phyloP scores from a whole-genome alignment of 2,113 vertebrate species.

The Oreochromis tanganicae region DNA sequence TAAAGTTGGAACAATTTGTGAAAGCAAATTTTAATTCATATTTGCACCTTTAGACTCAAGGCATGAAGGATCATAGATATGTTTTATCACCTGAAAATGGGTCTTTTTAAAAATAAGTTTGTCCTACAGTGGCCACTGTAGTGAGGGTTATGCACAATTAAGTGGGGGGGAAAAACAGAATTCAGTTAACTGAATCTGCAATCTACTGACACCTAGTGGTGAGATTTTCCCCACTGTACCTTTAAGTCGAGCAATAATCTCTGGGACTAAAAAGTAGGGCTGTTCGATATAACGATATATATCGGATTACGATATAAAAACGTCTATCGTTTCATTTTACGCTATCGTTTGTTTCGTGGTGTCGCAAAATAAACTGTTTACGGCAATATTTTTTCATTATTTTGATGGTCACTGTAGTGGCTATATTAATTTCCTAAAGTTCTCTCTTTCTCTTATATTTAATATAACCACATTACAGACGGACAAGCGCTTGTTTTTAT shows the following conservation, averaged over 20 bases:
- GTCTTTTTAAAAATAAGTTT: not conserved
- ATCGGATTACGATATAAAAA: too few species aligned
- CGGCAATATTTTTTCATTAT: too few species aligned
- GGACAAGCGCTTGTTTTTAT: too few species aligned
- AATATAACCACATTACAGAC: too few species aligned
- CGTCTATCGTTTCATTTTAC: too few species aligned
- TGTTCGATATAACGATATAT: too few species aligned
- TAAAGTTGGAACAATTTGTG: not conserved
- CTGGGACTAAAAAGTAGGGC: not conserved
- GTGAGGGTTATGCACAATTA: not conserved
- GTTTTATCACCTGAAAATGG: not conserved
- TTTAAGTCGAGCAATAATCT: not conserved
- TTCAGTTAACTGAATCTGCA: not conserved
- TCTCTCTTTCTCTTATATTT: too few species aligned
- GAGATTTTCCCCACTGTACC: not conserved
- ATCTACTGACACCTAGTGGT: not conserved
- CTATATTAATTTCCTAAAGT: too few species aligned
- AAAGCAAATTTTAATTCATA: not conserved
- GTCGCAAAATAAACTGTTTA: too few species aligned
- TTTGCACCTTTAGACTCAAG: not conserved
- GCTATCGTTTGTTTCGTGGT: too few species aligned
- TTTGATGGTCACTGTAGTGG: too few species aligned
- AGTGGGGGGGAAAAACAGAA: not conserved
- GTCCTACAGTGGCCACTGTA: not conserved
- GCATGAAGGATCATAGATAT: not conserved